These are phyloP conservation scores for Tadarida brasiliensis DNA, from an alignment of 2,797 vertebrate genomes.

Conservation along the genomic window DNA sequence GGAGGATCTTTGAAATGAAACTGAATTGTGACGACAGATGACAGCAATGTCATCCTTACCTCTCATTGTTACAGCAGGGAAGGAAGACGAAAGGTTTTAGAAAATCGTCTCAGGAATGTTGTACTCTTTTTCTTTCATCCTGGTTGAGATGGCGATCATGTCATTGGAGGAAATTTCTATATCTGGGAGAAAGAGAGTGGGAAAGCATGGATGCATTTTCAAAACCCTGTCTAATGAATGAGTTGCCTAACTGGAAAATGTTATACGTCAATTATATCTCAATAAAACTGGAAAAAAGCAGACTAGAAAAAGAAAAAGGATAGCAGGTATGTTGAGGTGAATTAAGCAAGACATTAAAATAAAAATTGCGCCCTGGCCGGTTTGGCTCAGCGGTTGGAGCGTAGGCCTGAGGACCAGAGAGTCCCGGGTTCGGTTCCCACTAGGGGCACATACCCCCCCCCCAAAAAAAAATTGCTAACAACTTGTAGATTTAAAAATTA, in stretches of 20 bases:
- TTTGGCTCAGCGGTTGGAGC: no score
- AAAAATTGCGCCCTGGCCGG: no score
- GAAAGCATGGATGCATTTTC: not conserved
- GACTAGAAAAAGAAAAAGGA: no score
- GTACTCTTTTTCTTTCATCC: not conserved
- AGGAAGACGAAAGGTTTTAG: not conserved
- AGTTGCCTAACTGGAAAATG: not conserved
- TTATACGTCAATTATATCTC: not conserved
- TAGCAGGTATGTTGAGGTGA: not conserved
- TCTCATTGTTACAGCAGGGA: not conserved
- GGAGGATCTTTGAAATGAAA: not conserved
- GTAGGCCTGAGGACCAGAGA: no score
- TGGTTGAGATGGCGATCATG: not conserved
- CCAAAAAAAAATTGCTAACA: not conserved
- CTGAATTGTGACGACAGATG: not conserved
- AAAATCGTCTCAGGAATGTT: not conserved
- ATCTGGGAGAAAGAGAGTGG: not conserved
- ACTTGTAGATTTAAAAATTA: not conserved
- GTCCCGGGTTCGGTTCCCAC: no score
- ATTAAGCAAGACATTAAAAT: not conserved
- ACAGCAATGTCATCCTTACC: not conserved
- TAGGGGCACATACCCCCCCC: no score
- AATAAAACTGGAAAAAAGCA: not conserved
- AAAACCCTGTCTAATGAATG: not conserved
- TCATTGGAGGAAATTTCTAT: not conserved